Base-by-base conservation (phyloP, 1,140 invertebrate species). In the Cepaea nemoralis region DNA sequence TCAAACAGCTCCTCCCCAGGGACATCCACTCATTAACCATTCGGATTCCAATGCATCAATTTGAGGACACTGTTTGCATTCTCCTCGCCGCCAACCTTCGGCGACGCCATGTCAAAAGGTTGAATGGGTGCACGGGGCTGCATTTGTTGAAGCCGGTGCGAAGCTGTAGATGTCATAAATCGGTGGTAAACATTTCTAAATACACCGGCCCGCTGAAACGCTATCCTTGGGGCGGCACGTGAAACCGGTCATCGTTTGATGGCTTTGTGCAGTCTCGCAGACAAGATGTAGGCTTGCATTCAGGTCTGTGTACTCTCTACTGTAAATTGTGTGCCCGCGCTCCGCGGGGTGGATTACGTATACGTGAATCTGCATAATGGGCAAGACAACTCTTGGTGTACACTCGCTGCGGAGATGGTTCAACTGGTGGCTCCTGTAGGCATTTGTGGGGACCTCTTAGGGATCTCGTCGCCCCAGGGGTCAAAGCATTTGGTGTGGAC, bases 1-100 rank as follows among this genome's bases (percentile, higher is more conserved):
- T 55, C 50, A 55, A 55, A 45, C 42, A 8, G 8, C 42, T 24
- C 50, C 50, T 55, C 50, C 1, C 8, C 5, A 19, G 50, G 50
- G 16, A 55, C n/a, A 63, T 31, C 59, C 5, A 63, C 59, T 63
- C 59, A 63, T 63, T 63, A 63, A 63, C n/a, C n/a, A 63, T 63
- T 12, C 59, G 33, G 6, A 63, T 63, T 63, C 33, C 59, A 27
- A 31, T 31, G n/a, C 27, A 63, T 31, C n/a, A 31, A 63, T 63
- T 63, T 63, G n/a, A 8, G n/a, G 10, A 63, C 50, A 31, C n/a
- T 55, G 50, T 55, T 5, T 63, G 27, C 59, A 63, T 63, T 63
- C 12, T 14, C n/a, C 59, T 16, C 12, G 8, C 6, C 19, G 59
- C 8, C 10, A 31, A 63, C 27, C 6, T 63, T 63, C 59, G 27